Conservation (phyloP, 2,113 vertebrate species). For the Tyto alba region DNA sequence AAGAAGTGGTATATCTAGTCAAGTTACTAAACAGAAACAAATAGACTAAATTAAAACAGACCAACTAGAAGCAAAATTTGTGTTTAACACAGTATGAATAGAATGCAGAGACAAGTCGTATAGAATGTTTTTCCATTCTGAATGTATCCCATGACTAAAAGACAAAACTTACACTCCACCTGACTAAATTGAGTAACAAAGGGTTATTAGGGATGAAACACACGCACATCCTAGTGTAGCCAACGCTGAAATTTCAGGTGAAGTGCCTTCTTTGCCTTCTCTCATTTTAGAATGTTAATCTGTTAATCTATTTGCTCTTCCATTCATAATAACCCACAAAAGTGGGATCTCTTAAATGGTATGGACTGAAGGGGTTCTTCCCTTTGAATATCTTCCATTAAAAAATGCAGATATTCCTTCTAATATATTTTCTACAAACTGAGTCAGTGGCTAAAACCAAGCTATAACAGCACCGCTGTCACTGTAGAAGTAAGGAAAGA, state of each 20-base stretch:
- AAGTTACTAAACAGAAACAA: neutral
- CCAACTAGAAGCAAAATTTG: neutral
- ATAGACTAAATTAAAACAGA: neutral
- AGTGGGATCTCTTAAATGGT: neutral
- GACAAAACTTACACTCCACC: neutral
- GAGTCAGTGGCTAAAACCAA: neutral
- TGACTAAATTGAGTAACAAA: neutral
- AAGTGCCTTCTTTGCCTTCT: neutral
- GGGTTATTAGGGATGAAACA: neutral
- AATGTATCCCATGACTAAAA: neutral
- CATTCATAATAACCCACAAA: neutral
- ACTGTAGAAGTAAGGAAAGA: neutral
- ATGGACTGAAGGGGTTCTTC: neutral
- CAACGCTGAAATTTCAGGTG: neutral
- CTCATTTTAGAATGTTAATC: neutral
- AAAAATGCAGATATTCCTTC: neutral
- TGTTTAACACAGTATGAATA: neutral
- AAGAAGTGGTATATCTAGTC: neutral
- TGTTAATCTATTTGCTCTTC: neutral
- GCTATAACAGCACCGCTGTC: neutral
- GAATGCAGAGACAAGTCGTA: neutral
- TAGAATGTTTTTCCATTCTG: neutral
- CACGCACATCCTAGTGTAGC: accelerated
- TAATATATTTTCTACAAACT: neutral
- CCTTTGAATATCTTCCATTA: neutral